Base-by-base conservation (phyloP, 2,888 invertebrate genomes). In the Coleophora deauratella region DNA sequence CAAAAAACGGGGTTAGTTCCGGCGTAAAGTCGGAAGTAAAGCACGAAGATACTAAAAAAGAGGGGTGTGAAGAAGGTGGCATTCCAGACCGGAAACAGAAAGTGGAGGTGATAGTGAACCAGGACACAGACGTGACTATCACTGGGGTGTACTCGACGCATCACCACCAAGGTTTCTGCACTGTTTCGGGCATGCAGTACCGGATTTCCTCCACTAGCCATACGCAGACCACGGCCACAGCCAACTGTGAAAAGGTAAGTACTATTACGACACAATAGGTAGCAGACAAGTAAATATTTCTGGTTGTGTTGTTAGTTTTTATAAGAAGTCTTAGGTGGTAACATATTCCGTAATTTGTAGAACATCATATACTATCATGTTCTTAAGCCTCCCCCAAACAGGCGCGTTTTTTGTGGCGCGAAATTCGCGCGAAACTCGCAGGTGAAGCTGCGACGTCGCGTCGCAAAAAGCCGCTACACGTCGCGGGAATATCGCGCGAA, bases 71-170 rank as follows among this genome's bases (percentile, higher is more conserved):
- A 14, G 84, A 85, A n/a, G 45, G 59, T 10, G 41, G 59, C 21
- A 40, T 55, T 27, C 43, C 66, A 11, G 84, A 82, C 47, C 69
- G 55, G 32, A 88, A 88, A 49, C 89, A 89, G 58, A 89, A 89
- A 57, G 90, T 91, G 48, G 93, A 94, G 52, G 92, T 95, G 31
- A 93, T 95, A 59, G 90, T 95, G 14, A 93, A 93, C 67, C 93
- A 94, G 74, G 94, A 95, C 58, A 93, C 94, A 0, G 95, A 95
- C 62, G 93, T 95, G 21, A 95, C 95, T 28, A 94, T 95, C 56
- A 95, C 95, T 3, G 94, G 94, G 11, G 93, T 95, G 44, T 95
- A 95, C 72, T 91, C 93, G 15, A 91, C 91, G 2, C 94, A 93
- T 52, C 93, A 92, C 66, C 94, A 94, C 66, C 92, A 92, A 71